These are phyloP conservation scores for Digitonthophagus gazella DNA, from an alignment of 2,888 invertebrate species.

Conservation along the genomic window DNA sequence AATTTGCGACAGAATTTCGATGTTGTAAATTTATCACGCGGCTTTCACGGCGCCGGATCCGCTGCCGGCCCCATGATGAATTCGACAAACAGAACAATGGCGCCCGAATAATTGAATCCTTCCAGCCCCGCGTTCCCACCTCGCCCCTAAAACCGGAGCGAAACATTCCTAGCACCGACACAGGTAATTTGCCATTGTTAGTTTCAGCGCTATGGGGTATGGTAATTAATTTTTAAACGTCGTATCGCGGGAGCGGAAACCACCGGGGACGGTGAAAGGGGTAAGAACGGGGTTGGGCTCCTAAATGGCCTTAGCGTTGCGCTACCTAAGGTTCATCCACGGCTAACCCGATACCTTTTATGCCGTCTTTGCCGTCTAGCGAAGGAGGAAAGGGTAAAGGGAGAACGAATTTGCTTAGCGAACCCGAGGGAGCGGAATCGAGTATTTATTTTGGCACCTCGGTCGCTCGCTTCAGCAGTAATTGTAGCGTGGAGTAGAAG, in stretches of 20 bases:
- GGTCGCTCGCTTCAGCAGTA: slow-evolving; percentile 3
- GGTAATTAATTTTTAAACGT: slow-evolving; percentile 16
- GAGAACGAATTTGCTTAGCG: neutral
- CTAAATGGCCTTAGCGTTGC: neutral
- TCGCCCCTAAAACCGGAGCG: neutral
- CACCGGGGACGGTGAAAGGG: neutral
- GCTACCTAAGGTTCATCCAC: neutral
- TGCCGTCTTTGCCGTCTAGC: neutral
- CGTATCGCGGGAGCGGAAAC: neutral
- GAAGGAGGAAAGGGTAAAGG: neutral
- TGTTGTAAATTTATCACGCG: neutral
- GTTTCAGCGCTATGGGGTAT: slow-evolving; percentile 11
- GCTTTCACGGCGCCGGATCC: neutral
- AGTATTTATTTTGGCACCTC: neutral
- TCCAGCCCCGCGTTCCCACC: neutral
- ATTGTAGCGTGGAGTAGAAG: slow-evolving; percentile 6
- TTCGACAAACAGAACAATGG: slow-evolving; percentile 17
- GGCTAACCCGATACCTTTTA: neutral
- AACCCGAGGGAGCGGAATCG: neutral
- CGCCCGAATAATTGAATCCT: slow-evolving; percentile 14
- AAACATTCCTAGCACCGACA: neutral
- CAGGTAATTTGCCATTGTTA: slow-evolving; percentile 11
- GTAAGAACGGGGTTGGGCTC: neutral
- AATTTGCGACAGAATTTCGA: neutral
- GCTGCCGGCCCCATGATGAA: slow-evolving; percentile 3